Evolutionary conservation across 2,888 invertebrate species (phyloP).

Genomic region (Rhagonycha fulva): DNA sequence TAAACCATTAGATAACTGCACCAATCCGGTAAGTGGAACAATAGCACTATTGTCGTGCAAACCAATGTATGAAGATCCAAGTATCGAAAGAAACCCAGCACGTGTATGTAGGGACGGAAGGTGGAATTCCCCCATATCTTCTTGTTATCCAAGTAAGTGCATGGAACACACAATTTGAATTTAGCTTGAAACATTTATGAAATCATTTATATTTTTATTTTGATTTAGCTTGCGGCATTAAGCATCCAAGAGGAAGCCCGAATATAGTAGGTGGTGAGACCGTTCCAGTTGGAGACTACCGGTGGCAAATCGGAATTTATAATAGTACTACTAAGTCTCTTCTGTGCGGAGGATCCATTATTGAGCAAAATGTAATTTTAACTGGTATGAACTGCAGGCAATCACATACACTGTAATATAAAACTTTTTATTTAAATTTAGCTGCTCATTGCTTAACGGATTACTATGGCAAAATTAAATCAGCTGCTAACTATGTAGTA

Average conservation of each 20-base stretch:
- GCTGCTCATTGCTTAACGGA: background rate
- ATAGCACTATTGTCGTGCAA: too few species aligned
- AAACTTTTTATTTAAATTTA: background rate
- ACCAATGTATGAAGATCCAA: too few species aligned
- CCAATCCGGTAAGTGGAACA: too few species aligned
- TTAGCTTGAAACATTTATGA: too few species aligned
- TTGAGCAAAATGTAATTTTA: background rate
- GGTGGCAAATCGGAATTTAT: background rate
- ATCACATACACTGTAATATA: too few species aligned
- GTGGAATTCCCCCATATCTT: too few species aligned
- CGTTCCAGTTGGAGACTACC: background rate
- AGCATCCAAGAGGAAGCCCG: background rate
- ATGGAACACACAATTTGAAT: too few species aligned
- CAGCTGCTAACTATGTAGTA: constrained; percentile 29
- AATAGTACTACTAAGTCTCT: background rate
- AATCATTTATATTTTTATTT: too few species aligned
- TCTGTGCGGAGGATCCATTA: background rate
- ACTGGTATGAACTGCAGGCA: background rate
- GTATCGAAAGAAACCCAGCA: too few species aligned
- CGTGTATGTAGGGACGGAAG: too few species aligned
- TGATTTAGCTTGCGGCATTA: background rate
- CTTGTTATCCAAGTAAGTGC: too few species aligned
- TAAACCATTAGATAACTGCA: too few species aligned
- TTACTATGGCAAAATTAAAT: constrained; percentile 16
- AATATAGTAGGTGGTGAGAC: background rate